Percentiles rank a stretch among this genome's conserved stretches.
Evolutionary conservation across 1,140 invertebrate genomes (phyloP).

Genomic region (Bombus difficillimus): DNA sequence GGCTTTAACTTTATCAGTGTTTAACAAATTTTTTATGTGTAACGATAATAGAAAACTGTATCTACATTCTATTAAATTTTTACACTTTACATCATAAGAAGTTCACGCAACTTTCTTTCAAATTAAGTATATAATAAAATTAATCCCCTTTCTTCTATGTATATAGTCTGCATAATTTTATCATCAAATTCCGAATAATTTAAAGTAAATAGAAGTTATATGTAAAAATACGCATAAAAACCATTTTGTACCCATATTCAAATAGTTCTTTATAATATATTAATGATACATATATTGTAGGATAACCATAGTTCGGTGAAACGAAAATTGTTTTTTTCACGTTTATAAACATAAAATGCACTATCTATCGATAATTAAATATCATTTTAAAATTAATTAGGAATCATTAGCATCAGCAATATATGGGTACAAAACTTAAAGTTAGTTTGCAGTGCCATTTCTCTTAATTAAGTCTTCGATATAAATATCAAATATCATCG

Average conservation of each 20-base stretch:
- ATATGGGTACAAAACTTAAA: slow-evolving; percentile 64
- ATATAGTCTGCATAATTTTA: slow-evolving; percentile 36
- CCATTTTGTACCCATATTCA: slow-evolving; percentile 66
- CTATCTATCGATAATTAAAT: not conserved
- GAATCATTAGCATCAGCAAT: not conserved
- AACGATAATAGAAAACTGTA: slow-evolving; percentile 77
- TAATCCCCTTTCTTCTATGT: slow-evolving; percentile 36
- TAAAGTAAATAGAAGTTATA: slow-evolving; percentile 43
- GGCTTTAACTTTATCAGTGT: slow-evolving; percentile 19
- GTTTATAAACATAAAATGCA: not conserved
- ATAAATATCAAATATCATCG: not conserved
- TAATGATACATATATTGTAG: not conserved
- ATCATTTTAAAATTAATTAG: not conserved
- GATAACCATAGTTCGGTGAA: not conserved
- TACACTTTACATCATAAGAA: slow-evolving; percentile 68
- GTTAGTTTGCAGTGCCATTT: slow-evolving; percentile 62
- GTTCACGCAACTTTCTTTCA: slow-evolving; percentile 71
- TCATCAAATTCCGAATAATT: slow-evolving; percentile 50
- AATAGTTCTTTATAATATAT: not conserved
- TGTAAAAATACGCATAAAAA: slow-evolving; percentile 48
- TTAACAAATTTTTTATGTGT: slow-evolving; percentile 69
- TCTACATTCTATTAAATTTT: slow-evolving; percentile 69
- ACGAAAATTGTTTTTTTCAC: too few species aligned
- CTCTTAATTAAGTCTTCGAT: slow-evolving; percentile 6
- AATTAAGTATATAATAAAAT: slow-evolving; percentile 48